Percentiles rank a stretch among this genome's conserved stretches.
Conservation (phyloP, 2,888 invertebrate genomes). For the Apotomis capreana region DNA sequence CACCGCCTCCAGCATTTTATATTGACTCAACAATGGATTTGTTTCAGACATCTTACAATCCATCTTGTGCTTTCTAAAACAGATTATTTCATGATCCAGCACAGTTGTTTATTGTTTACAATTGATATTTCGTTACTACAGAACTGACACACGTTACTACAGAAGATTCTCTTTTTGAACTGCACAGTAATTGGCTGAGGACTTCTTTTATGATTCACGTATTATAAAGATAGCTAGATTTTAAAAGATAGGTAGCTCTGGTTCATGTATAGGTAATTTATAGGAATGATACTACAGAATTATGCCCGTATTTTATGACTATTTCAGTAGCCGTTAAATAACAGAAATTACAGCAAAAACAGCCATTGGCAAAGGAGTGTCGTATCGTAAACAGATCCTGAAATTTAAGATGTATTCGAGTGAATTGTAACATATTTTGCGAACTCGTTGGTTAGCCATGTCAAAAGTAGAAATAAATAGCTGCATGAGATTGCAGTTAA, state of each 20-base stretch:
- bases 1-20: constrained; percentile 33
- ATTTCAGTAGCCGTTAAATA: constrained; percentile 12
- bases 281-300: constrained; percentile 10
- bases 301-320: constrained; percentile 9
- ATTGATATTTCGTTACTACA: too few relatives aligned
- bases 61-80: constrained; percentile 33
- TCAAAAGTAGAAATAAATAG: too few relatives aligned
- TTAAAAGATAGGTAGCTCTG: not conserved
- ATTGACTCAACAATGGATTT: constrained; percentile 35
- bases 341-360: not conserved
- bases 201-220: too few relatives aligned
- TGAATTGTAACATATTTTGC: not conserved
- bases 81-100: constrained; percentile 21
- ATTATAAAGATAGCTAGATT: too few relatives aligned
- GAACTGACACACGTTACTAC: too few relatives aligned
- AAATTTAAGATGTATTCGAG: not conserved
- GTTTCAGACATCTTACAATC: constrained; percentile 30
- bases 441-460: too few relatives aligned
- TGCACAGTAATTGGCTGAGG: too few relatives aligned
- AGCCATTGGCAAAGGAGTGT: not conserved
- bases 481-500: too few relatives aligned
- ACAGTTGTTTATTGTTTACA: not conserved
- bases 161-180: too few relatives aligned
- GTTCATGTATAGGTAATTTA: constrained; percentile 6
- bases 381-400: too few relatives aligned